Evolutionary conservation across 1,140 invertebrate genomes (phyloP).

Genomic region (Archegozetes longisetosus): DNA sequence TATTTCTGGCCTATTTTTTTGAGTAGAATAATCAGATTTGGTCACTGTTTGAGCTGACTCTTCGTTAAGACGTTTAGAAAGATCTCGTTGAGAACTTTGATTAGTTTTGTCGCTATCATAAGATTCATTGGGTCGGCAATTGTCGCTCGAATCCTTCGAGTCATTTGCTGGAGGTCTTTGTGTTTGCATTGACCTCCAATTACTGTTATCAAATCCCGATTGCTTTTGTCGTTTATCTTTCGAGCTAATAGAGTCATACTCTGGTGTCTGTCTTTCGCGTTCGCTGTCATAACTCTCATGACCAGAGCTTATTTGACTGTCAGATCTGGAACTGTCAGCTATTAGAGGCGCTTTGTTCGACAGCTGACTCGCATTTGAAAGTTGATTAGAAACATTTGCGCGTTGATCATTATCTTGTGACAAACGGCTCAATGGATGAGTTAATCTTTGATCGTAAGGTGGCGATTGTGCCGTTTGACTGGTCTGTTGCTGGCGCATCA

Average conservation of each 20-base stretch:
- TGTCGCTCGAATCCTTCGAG: neutral
- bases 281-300: slow-evolving; percentile 28
- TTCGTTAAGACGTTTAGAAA: too few relatives aligned
- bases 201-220: neutral
- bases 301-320: slow-evolving; percentile 29
- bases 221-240: neutral
- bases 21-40: too few relatives aligned
- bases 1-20: too few relatives aligned
- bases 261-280: slow-evolving; percentile 20
- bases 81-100: neutral
- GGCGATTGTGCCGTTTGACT: neutral
- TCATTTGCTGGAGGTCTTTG: neutral
- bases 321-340: slow-evolving; percentile 23
- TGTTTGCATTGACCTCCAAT: neutral
- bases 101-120: neutral
- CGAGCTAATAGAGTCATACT: slow-evolving; percentile 21
- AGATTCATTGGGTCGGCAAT: neutral
- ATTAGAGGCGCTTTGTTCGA: neutral
- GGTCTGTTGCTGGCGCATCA: slow-evolving; percentile 18
- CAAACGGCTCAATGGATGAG: neutral
- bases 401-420: neutral
- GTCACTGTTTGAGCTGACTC: too few relatives aligned
- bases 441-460: neutral
- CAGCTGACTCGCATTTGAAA: too few relatives aligned
- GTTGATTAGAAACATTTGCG: neutral